A percentile compares a stretch with the other conserved stretches of the same genome.
Evolutionary conservation across 2,888 invertebrate species (phyloP).

Genomic region (Rhingia rostrata): DNA sequence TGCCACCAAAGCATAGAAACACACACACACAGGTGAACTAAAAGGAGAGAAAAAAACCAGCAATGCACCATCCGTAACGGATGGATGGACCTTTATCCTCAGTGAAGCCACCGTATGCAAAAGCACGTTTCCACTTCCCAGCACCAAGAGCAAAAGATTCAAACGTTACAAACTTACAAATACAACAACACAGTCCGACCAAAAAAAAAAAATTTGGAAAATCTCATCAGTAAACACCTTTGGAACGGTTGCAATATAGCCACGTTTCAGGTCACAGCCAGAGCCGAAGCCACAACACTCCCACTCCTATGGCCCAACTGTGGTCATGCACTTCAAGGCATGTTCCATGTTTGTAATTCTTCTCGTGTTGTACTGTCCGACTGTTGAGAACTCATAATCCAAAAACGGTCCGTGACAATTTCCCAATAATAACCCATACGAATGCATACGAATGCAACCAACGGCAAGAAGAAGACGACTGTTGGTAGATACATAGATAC

Average conservation of each 20-base stretch:
- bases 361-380: constrained; percentile 26
- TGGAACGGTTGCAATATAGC: constrained; percentile 41
- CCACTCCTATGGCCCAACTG: constrained; percentile 19
- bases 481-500: constrained; percentile 9
- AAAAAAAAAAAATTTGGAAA: constrained; percentile 47
- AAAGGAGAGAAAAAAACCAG: constrained; percentile 14
- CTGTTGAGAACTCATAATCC: constrained; percentile 57
- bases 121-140: constrained; percentile 50
- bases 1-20: constrained; percentile 15
- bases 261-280: constrained; percentile 49
- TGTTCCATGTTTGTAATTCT: constrained; percentile 54
- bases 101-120: constrained; percentile 42
- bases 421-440: constrained; percentile 50
- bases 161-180: background rate
- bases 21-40: background rate
- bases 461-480: background rate
- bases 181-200: background rate
- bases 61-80: constrained; percentile 34
- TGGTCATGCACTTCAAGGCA: constrained; percentile 32
- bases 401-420: constrained; percentile 62
- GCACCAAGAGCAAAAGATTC: constrained; percentile 15
- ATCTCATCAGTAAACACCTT: constrained; percentile 56
- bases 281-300: constrained; percentile 1
- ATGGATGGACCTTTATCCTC: constrained; percentile 19
- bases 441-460: constrained; percentile 12